Conservation (phyloP, 2,888 invertebrate species). For the Drosophila neutralis region DNA sequence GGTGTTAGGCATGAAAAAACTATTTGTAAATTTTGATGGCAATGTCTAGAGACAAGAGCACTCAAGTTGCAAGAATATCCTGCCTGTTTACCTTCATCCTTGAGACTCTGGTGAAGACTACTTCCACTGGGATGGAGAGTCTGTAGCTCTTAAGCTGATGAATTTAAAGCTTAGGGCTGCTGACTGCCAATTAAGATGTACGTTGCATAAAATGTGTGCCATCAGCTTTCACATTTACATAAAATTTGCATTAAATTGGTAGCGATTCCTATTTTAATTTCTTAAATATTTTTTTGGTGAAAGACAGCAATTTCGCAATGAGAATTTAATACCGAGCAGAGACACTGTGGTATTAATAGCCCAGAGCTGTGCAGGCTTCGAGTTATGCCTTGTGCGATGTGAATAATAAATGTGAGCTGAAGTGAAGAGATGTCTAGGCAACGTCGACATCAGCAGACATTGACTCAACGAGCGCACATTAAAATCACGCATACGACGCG, state of each 20-base stretch:
- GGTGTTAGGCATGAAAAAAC: conserved; percentile 2
- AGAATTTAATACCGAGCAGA: conserved; percentile 28
- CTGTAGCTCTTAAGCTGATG: conserved; percentile 32
- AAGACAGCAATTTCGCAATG: conserved; percentile 11
- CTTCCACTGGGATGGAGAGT: conserved; percentile 13
- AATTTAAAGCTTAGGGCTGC: conserved; percentile 32
- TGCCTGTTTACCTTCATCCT: neutral
- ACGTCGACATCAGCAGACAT: conserved; percentile 38
- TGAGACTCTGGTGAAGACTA: conserved; percentile 29
- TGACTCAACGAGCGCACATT: conserved; percentile 38
- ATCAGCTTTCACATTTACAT: conserved; percentile 35
- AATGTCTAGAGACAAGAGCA: conserved; percentile 51
- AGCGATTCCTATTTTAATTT: conserved; percentile 1
- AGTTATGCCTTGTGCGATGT: conserved; percentile 21
- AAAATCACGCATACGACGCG: conserved; percentile 73
- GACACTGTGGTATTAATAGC: conserved; percentile 29
- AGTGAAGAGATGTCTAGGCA: conserved; percentile 57
- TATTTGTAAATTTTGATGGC: conserved; percentile 13
- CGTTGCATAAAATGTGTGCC: conserved; percentile 6
- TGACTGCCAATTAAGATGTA: conserved; percentile 19
- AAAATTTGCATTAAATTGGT: conserved; percentile 32
- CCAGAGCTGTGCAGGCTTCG: conserved; percentile 15
- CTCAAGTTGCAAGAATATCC: conserved; percentile 51
- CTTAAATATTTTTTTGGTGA: neutral
- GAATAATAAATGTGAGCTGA: conserved; percentile 46